A percentile compares a stretch with the other conserved stretches of the same genome.
phyloP scores from a whole-genome alignment of 2,113 vertebrate species.

The Eclectus roratus region DNA sequence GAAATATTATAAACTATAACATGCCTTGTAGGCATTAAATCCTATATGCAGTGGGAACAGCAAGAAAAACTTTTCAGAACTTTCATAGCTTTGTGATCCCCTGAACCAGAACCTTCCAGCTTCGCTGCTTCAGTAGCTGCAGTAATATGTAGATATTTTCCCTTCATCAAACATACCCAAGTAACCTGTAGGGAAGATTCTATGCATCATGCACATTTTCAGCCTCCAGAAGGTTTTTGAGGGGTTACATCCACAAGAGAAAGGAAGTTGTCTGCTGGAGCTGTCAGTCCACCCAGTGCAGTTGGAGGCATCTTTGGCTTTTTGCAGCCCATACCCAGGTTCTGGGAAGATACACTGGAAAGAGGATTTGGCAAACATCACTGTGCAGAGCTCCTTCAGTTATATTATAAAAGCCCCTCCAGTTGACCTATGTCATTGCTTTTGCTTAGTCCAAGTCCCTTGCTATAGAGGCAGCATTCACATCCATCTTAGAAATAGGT shows the following conservation, averaged over 20 bases:
- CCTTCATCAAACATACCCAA: background rate
- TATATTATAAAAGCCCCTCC: background rate
- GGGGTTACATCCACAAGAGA: background rate
- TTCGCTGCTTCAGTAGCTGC: background rate
- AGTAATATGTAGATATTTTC: background rate
- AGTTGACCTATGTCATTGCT: background rate
- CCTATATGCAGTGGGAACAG: background rate
- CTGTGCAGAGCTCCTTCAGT: background rate
- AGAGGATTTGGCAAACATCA: background rate
- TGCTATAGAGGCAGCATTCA: background rate
- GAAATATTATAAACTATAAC: background rate
- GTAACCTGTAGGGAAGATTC: background rate
- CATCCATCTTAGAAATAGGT: background rate
- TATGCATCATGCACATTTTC: background rate
- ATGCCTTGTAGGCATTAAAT: background rate
- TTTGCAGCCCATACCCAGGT: background rate
- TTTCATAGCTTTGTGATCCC: background rate
- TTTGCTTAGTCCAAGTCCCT: background rate
- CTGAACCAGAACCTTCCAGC: background rate
- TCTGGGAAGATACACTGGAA: background rate
- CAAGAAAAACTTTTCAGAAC: background rate
- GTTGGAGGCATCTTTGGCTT: background rate
- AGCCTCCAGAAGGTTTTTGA: background rate
- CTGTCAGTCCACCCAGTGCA: accelerated
- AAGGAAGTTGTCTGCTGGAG: background rate